phyloP scores from a whole-genome alignment of 2,888 invertebrate genomes.

The Thereva nobilitata region DNA sequence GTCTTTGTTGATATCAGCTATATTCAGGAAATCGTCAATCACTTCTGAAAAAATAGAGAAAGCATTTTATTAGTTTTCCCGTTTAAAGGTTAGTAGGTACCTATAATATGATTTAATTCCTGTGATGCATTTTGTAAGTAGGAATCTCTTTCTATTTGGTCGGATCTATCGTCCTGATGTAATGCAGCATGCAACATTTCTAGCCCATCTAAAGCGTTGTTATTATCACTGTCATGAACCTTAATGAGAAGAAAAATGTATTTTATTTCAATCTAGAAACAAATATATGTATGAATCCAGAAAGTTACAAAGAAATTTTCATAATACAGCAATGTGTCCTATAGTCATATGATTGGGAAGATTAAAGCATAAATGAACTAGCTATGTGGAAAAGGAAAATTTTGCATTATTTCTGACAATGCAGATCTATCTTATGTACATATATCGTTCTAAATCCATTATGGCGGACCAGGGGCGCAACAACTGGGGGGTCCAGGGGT shows the following conservation, averaged over 20 bases:
- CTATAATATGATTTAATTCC: constrained; percentile 54
- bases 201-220: constrained; percentile 85
- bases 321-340: no score
- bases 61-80: background rate
- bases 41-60: constrained; percentile 64
- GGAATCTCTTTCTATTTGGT: constrained; percentile 43
- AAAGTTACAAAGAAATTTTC: no score
- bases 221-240: constrained; percentile 87
- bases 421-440: no score
- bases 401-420: no score
- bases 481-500: no score
- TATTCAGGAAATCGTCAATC: constrained; percentile 80
- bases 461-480: no score
- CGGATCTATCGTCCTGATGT: constrained; percentile 61
- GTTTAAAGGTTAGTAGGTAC: constrained; percentile 43
- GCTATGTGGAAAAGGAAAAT: no score
- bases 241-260: constrained; percentile 34
- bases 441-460: no score
- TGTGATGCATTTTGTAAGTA: constrained; percentile 52
- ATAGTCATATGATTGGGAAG: no score
- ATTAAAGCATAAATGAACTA: no score
- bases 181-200: constrained; percentile 73
- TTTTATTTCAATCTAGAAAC: no score
- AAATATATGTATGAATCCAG: no score
- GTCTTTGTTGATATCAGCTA: constrained; percentile 84